A percentile compares a stretch with the other conserved stretches of the same genome.
phyloP scores from a whole-genome alignment of 2,113 vertebrate genomes.

The Sylvia atricapilla region DNA sequence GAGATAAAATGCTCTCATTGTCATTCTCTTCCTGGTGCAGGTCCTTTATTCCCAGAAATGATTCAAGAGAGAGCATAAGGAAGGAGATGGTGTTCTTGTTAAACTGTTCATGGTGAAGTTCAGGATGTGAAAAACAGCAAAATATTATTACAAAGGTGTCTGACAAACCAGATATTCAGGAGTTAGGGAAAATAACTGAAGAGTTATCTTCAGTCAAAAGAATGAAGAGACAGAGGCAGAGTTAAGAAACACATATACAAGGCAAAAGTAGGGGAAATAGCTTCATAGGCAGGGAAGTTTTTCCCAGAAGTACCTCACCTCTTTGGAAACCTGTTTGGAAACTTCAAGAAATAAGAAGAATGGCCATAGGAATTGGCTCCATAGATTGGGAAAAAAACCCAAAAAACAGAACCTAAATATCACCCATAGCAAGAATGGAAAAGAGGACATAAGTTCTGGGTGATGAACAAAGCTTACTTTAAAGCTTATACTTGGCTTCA shows the following conservation, averaged over 20 bases:
- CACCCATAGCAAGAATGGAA: background rate
- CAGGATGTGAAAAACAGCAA: background rate
- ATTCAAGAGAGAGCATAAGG: background rate
- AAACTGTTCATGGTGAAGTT: background rate
- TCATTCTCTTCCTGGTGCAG: background rate
- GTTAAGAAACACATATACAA: background rate
- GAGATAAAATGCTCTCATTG: background rate
- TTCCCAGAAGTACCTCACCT: background rate
- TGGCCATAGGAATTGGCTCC: background rate
- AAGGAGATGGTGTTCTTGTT: background rate
- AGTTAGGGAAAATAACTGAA: background rate
- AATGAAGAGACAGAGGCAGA: background rate
- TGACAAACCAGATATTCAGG: background rate
- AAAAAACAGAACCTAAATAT: background rate
- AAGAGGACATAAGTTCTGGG: background rate
- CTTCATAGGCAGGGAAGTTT: background rate
- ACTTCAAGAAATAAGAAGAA: background rate
- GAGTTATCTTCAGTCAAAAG: background rate
- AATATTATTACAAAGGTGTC: background rate
- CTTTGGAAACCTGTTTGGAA: background rate
- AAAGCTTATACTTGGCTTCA: background rate
- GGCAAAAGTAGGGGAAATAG: background rate
- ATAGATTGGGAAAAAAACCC: background rate
- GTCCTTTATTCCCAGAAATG: background rate
- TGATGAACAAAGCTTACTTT: background rate